Evolutionary conservation across 2,888 invertebrate species (phyloP), one percentile per base, ranked within the genome.

Genomic region (Tuta absoluta): DNA sequence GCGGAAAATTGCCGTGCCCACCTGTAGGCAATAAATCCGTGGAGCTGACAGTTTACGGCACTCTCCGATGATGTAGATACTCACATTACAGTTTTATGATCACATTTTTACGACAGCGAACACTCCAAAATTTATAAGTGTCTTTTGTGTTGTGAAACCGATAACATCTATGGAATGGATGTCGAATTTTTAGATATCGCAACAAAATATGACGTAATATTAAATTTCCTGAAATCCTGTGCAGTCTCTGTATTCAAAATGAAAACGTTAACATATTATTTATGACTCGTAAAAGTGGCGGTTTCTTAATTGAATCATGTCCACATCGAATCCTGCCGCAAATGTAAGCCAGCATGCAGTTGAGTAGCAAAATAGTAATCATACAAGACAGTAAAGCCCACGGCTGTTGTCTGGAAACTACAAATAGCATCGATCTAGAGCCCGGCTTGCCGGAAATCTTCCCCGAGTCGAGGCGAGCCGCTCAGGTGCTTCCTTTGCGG

Each of bases 51-150:
- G 66, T 68, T 68, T 62, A 65, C 58, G 59, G 63, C 68, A 66
- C 63, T 63, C 57, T 21, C 33, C 59, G 49, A 63, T 66, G 66
- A 68, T 68, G 66, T 66, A 68, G 57, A 63, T 53, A 59, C 65
- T 60, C 63, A 56, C 63, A 65, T 65, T 65, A 65, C 65, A 63
- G 45, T 65, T 65, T 63, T 63, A 65, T 65, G 63, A 48, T 33
- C 65, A 45, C 59, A 65, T 65, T 65, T 62, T 45, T 65, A 65
- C 60, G 65, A 65, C 60, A 63, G 21, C 10, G 60, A 24, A 45
- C 56, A 38, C 51, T 60, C 45, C 33, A 45, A 60, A 63, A 65
- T 65, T 57, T 65, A 65, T 62, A 37, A 49, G 11, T 59, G 38
- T 51, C 62, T 37, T 37, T 49, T 62, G 21, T 51, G 62, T 21